Base-by-base conservation (phyloP, 2,888 invertebrate species). In the Biston betularia region DNA sequence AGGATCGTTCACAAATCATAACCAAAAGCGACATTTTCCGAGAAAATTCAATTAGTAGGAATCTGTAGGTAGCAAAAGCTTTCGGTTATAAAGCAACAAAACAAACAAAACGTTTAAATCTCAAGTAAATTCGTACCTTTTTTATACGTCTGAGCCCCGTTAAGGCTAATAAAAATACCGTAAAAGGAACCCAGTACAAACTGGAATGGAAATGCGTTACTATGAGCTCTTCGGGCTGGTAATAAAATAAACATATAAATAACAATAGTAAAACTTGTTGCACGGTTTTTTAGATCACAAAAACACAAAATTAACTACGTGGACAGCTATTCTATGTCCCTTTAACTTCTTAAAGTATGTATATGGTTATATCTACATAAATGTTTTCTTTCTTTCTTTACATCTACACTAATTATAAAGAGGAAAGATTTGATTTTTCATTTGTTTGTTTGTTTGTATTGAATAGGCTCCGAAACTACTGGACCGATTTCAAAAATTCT, bases 171-270 rank as follows among this genome's bases (percentile, higher is more conserved):
- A 63, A 60, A 68, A 63, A 44, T 15, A 46, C 34, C 55, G 59
- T 68, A 62, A 69, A 69, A 53, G 44, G 56, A 60, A 66, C 53
- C 49, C 54, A 38, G 40, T 59, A 65, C 42, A 61, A 63, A 66
- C 57, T 65, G 65, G 45, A 35, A 69, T 63, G 40, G 14, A 57
- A 60, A 60, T 46, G 15, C 14, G 55, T 54, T 35, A 24, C 53
- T 55, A 48, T 42, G 56, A 40, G 56, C 9, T 15, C 15, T 54
- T 49, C 54, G n/a, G 9, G 48, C 12, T 48, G 48, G 24, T 48
- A 53, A 57, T 63, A 55, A 63, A 57, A 57, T 54, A 40, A 55
- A 38, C 38, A 54, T 40, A 42, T 42, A 42, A 42, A 40, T 52
- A 8, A 15, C 0, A 14, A 52, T 7, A 8, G 6, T 38, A 38